Conservation (phyloP, 1,140 invertebrate genomes). For the Sycobia sp. region DNA sequence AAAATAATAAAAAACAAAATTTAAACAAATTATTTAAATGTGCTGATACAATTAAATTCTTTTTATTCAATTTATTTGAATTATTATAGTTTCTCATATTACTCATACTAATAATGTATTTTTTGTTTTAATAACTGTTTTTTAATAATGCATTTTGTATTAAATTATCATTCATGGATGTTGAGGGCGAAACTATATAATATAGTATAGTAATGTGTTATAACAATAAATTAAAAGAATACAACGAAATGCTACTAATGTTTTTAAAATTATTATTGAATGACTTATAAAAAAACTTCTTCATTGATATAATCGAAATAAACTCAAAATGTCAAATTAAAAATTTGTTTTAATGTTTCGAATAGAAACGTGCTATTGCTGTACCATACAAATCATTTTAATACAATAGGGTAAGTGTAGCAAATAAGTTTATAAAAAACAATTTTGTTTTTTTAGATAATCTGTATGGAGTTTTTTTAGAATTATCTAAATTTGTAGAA, state of each 20-base stretch:
- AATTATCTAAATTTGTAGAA: constrained; percentile 6
- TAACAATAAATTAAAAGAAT: too few relatives aligned
- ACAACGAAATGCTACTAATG: too few relatives aligned
- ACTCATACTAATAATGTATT: too few relatives aligned
- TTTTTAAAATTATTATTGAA: too few relatives aligned
- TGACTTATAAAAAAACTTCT: constrained; percentile 15
- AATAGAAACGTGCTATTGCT: constrained; percentile 35
- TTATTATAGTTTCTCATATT: too few relatives aligned
- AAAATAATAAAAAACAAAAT: neutral
- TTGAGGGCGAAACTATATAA: too few relatives aligned
- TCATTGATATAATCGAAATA: constrained; percentile 6
- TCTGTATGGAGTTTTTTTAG: constrained; percentile 15
- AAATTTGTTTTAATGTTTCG: constrained; percentile 34
- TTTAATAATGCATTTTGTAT: too few relatives aligned
- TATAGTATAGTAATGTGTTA: too few relatives aligned
- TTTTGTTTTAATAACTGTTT: too few relatives aligned
- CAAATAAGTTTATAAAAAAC: constrained; percentile 16
- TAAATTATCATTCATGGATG: too few relatives aligned
- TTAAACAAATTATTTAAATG: neutral
- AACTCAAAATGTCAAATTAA: constrained; percentile 31
- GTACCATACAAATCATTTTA: constrained; percentile 35
- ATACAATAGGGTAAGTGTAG: constrained; percentile 45
- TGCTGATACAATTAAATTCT: neutral
- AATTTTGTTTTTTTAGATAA: constrained; percentile 22
- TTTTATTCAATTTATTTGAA: too few relatives aligned